Conservation (phyloP, 2,797 vertebrate genomes). For the Tragopan temminckii region DNA sequence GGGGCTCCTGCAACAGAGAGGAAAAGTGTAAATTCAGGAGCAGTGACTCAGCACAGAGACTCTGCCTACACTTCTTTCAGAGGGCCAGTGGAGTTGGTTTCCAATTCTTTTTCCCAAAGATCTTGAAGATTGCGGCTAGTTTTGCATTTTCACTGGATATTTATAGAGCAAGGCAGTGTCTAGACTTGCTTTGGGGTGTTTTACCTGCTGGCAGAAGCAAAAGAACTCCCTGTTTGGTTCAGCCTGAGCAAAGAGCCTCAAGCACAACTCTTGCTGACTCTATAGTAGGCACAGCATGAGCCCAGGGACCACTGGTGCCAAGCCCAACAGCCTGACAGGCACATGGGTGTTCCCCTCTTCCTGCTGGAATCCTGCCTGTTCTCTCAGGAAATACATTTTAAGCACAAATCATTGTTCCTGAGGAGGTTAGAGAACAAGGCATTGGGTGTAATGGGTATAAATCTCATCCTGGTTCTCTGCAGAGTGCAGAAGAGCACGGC, state of each 20-base stretch:
- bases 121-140: neutral
- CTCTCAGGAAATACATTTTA: neutral
- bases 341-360: neutral
- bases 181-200: constrained; percentile 8
- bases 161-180: neutral
- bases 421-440: neutral
- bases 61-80: neutral
- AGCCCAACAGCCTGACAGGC: neutral
- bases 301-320: neutral
- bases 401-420: neutral
- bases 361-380: neutral
- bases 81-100: neutral
- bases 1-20: neutral
- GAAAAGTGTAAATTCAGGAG: neutral
- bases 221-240: neutral
- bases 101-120: neutral
- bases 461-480: neutral
- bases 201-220: neutral
- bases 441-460: neutral
- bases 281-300: neutral
- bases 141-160: neutral
- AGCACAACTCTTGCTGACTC: too few relatives aligned
- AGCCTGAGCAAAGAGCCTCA: neutral
- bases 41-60: neutral
- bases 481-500: too few relatives aligned